Evolutionary conservation across 2,888 invertebrate species (phyloP).

Genomic region (Caenorhabditis wallacei): DNA sequence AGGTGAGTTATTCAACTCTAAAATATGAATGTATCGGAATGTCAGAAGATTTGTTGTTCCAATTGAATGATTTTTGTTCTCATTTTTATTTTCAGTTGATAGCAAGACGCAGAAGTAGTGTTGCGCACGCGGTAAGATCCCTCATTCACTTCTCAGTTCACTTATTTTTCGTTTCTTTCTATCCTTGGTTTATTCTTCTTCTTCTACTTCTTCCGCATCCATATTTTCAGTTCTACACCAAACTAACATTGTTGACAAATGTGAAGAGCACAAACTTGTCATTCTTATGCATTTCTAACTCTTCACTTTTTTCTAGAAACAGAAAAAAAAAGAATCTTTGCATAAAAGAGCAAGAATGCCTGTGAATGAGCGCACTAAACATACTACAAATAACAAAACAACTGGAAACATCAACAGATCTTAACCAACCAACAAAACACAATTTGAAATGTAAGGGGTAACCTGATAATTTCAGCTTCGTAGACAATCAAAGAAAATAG

Average conservation of each 20-base stretch:
- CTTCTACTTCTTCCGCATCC: constrained; percentile 49
- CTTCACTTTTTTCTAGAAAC: constrained; percentile 19
- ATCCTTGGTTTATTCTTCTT: constrained; percentile 38
- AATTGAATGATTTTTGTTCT: background rate
- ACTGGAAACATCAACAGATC: constrained; percentile 28
- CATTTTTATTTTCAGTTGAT: constrained; percentile 56
- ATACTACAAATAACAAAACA: constrained; percentile 20
- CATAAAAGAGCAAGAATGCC: constrained; percentile 39
- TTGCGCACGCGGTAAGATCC: constrained; percentile 66
- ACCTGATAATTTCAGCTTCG: constrained; percentile 72
- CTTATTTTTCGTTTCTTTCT: constrained; percentile 9
- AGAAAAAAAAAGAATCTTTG: constrained; percentile 35
- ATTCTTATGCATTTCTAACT: constrained; percentile 63
- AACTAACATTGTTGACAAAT: constrained; percentile 42
- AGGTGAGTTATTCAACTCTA: constrained; percentile 68
- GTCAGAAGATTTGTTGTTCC: constrained; percentile 1
- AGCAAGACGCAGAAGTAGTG: constrained; percentile 65
- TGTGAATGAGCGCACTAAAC: constrained; percentile 48
- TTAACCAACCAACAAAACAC: background rate
- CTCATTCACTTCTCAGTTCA: background rate
- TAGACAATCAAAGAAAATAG: constrained; percentile 78
- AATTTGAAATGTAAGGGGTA: background rate
- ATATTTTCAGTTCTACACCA: constrained; percentile 45
- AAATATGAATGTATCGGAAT: constrained; percentile 11
- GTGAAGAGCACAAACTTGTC: constrained; percentile 43